Evolutionary conservation across 2,113 vertebrate species (phyloP).

Genomic region (Meles meles): DNA sequence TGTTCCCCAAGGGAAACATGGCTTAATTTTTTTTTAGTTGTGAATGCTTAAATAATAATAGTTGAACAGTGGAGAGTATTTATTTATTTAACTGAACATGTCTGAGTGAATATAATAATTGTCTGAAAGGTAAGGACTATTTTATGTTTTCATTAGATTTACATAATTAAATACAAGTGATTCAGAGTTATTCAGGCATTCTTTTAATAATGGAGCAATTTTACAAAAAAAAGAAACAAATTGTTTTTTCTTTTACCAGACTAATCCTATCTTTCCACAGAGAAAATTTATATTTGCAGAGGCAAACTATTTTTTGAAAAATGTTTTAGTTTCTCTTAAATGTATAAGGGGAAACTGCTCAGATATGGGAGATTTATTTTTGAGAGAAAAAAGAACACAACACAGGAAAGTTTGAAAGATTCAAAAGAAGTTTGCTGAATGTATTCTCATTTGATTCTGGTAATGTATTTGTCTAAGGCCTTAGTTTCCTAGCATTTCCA

Average conservation of each 20-base stretch:
- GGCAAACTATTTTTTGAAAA: background rate
- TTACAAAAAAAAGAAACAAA: background rate
- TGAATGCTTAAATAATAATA: background rate
- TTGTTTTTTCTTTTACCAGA: background rate
- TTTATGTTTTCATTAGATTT: background rate
- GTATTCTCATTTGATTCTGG: background rate
- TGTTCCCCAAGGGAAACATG: background rate
- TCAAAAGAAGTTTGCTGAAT: background rate
- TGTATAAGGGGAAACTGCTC: background rate
- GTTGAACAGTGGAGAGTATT: background rate
- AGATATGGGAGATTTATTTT: background rate
- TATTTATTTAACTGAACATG: background rate
- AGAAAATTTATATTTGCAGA: background rate
- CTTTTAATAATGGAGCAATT: background rate
- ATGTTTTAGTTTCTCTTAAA: background rate
- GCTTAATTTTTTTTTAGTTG: background rate
- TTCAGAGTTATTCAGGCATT: background rate
- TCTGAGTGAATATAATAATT: background rate
- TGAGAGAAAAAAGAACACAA: background rate
- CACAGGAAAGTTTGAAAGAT: background rate
- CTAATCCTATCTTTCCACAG: background rate
- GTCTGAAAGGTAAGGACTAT: background rate
- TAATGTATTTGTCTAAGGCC: background rate
- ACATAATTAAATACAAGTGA: background rate
- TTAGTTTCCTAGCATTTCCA: background rate